phyloP scores from a whole-genome alignment of 2,797 vertebrate genomes.

The Rhabdophis nuchalis region DNA sequence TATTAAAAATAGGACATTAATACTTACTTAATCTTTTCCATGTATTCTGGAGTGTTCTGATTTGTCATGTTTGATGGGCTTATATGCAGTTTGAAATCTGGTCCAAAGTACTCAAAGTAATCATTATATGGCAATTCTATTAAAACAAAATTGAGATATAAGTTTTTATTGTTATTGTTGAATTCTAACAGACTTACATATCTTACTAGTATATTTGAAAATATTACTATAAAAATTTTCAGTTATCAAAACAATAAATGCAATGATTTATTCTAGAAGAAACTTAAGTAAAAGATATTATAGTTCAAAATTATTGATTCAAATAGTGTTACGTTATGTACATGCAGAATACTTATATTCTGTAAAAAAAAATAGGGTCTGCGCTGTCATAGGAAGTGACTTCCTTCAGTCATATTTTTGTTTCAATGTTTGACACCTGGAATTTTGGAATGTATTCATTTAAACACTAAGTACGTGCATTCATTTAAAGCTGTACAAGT shows the following conservation, averaged over 20 bases:
- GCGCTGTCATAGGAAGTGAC: background rate
- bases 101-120: conserved; percentile 93
- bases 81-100: conserved; percentile 92
- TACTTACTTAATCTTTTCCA: conserved; percentile 93
- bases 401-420: background rate
- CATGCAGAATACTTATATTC: background rate
- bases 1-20: background rate
- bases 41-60: conserved; percentile 90
- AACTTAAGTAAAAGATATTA: background rate
- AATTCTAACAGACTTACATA: background rate
- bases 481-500: background rate
- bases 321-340: background rate
- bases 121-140: conserved; percentile 91
- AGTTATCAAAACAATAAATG: background rate
- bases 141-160: conserved; percentile 39
- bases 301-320: background rate
- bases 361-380: background rate
- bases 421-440: background rate
- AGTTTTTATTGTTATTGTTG: background rate
- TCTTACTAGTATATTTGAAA: background rate
- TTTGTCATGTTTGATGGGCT: conserved; percentile 95
- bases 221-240: background rate
- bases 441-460: background rate
- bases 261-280: background rate
- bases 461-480: background rate